Conservation (phyloP, 2,797 vertebrate species). For the Furcifer pardalis region DNA sequence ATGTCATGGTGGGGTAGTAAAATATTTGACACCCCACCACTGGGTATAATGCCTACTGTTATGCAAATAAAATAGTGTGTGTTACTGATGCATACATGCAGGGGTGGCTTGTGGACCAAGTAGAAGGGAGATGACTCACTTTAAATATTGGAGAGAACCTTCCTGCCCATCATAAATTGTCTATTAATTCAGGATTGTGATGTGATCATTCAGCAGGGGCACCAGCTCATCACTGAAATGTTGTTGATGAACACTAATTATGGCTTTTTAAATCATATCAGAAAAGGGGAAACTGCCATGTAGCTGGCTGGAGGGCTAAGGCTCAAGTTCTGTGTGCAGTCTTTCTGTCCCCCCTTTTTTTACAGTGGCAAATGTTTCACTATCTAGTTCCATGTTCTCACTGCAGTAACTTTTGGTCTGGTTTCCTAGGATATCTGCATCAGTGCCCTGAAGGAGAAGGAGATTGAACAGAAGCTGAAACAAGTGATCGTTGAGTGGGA, state of each 20-base stretch:
- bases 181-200: no score
- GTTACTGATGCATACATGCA: no score
- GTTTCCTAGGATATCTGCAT: slow-evolving; percentile 90
- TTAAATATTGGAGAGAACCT: no score
- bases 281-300: neutral
- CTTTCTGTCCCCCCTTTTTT: neutral
- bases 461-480: slow-evolving; percentile 96
- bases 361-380: neutral
- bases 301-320: neutral
- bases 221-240: neutral
- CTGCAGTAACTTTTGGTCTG: slow-evolving; percentile 34
- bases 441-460: slow-evolving; percentile 92
- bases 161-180: no score
- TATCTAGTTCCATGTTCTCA: neutral
- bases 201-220: neutral
- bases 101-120: no score
- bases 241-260: neutral
- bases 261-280: neutral
- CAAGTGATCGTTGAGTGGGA: slow-evolving; percentile 95
- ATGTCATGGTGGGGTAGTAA: no score
- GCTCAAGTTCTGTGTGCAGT: no score
- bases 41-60: no score
- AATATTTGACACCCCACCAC: no score
- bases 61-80: no score
- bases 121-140: no score